Percentiles rank a stretch among this genome's conserved stretches.
Conservation (phyloP, 1,140 invertebrate species). For the Conus betulinus region DNA sequence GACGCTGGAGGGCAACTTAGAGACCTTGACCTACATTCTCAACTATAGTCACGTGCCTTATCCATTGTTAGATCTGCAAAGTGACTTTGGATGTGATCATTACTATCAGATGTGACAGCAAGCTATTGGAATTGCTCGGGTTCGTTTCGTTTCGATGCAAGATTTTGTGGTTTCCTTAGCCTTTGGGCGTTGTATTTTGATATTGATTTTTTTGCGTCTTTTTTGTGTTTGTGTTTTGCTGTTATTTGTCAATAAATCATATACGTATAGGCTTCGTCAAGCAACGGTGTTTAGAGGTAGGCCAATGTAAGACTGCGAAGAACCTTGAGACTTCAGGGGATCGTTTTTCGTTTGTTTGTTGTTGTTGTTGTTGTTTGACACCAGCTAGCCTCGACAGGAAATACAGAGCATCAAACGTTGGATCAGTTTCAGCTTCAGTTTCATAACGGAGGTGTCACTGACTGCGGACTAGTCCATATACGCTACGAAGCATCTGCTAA, state of each 20-base stretch:
- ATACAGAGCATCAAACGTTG: too few relatives aligned
- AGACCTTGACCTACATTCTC: slow-evolving; percentile 41
- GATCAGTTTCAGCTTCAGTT: too few relatives aligned
- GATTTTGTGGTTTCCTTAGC: background rate
- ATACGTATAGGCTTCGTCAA: too few relatives aligned
- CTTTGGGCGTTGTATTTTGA: background rate
- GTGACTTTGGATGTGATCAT: background rate
- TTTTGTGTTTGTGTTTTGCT: background rate
- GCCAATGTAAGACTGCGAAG: too few relatives aligned
- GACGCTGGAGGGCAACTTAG: slow-evolving; percentile 39
- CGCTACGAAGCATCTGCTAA: too few relatives aligned
- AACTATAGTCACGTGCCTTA: slow-evolving; percentile 35
- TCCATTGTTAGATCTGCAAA: slow-evolving; percentile 17
- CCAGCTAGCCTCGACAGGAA: too few relatives aligned
- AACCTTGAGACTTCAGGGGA: too few relatives aligned
- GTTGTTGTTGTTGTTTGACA: too few relatives aligned
- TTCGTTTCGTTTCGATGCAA: background rate
- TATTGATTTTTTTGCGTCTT: background rate
- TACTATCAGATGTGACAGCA: background rate
- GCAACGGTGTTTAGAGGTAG: too few relatives aligned
- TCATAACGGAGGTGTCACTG: too few relatives aligned
- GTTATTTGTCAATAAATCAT: background rate
- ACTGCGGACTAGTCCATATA: too few relatives aligned
- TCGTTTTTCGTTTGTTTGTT: too few relatives aligned
- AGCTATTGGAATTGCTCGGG: background rate